These are phyloP conservation scores for Mantis religiosa DNA, from an alignment of 2,888 invertebrate genomes.

Conservation along the genomic window DNA sequence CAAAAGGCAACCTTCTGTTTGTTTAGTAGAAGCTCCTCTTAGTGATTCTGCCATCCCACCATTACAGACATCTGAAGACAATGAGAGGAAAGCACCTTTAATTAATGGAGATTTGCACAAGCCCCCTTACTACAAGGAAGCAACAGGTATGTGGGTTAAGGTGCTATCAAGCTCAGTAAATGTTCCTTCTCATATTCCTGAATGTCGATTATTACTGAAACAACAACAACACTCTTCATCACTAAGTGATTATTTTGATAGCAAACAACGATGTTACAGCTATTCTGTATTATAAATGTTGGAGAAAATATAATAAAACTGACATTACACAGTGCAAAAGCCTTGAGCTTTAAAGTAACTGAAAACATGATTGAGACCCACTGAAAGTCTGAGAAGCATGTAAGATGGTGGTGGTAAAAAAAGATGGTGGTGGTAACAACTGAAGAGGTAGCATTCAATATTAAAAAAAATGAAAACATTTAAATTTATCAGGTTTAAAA, in stretches of 20 bases:
- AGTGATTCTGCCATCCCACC: neutral
- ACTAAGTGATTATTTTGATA: neutral
- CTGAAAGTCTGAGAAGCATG: neutral
- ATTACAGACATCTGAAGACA: slow-evolving; percentile 1
- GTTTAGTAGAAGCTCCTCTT: slow-evolving; percentile 1
- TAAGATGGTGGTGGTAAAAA: too few relatives aligned
- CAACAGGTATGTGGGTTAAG: slow-evolving; percentile 27
- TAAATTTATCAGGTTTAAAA: too few relatives aligned
- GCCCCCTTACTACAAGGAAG: slow-evolving; percentile 14
- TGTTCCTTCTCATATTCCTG: slow-evolving; percentile 14
- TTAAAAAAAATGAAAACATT: too few relatives aligned
- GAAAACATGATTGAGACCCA: neutral
- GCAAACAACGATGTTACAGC: slow-evolving; percentile 8
- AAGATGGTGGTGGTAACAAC: too few relatives aligned
- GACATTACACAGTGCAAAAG: neutral
- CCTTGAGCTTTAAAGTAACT: neutral
- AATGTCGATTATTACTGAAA: slow-evolving; percentile 17
- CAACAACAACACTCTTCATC: neutral
- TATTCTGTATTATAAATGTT: slow-evolving; percentile 12
- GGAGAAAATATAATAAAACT: too few relatives aligned
- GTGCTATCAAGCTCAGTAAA: slow-evolving; percentile 11
- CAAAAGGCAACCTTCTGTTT: neutral
- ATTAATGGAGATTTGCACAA: slow-evolving; percentile 20
- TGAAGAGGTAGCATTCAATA: too few relatives aligned
- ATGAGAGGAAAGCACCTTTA: slow-evolving; percentile 1